Evolutionary conservation across 2,113 vertebrate species (phyloP), one percentile per base, ranked within the genome.

Genomic region (Dicrurus megarhynchus): DNA sequence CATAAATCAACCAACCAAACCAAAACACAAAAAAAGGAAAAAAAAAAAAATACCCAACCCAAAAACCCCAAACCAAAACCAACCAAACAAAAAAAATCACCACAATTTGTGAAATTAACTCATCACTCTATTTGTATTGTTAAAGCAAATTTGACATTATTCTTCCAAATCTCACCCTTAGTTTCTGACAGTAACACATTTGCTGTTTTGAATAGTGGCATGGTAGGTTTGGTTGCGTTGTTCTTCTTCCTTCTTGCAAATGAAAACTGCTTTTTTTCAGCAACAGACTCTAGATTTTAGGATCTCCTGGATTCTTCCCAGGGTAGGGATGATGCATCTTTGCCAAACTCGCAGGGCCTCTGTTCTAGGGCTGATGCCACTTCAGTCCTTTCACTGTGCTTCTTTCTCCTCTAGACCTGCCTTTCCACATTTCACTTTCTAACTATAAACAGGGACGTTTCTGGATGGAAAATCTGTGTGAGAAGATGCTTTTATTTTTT

Each of bases 21-120:
- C 2, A 16, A 39, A 39, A 32, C 7, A 1, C 12, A 5, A 16
- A 2, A 28, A 7, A 14, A 16, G n/a, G 5, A 27, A 7, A 35
- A 16, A 5, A 14, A 30, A 16, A 2, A 14, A 73, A 56, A 21
- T 9, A 1, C 12, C 24, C 37, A 52, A 64, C n/a, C n/a, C n/a
- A 71, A 74, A 55, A 30, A 30, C 2, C 18, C 11, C 35, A 60
- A 60, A 37, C 11, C 19, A 46, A 44, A 18, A 41, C 1, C 13
- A 33, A 76, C 4, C 56, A 35, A 23, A 18, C 26, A 76, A 6
- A 11, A 32, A 41, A 49, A 63, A 4, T 16, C 19, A 12, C 21
- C 8, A 47, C 3, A 18, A 14, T 41, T 63, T 76, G 8, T 12
- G 26, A 73, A 68, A 80, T 41, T 4, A 56, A 81, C 39, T 20